A percentile compares a stretch with the other conserved stretches of the same genome.
Evolutionary conservation across 2,888 invertebrate genomes (phyloP).

Genomic region (Scaptomyza caliginosa): DNA sequence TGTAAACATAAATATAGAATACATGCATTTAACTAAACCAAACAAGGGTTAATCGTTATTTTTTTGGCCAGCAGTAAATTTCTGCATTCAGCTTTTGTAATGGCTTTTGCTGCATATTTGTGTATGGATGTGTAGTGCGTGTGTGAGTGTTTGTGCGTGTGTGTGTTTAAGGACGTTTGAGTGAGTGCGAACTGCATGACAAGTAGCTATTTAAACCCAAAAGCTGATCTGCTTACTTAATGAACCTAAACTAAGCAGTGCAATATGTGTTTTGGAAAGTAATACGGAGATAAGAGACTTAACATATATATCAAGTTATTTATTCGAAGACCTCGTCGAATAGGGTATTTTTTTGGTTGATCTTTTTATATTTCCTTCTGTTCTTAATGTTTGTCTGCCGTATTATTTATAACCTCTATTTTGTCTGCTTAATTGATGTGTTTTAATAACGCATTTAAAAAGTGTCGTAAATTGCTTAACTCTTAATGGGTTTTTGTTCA

Average conservation of each 20-base stretch:
- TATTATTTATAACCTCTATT: slow-evolving; percentile 53
- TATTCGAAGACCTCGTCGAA: background rate
- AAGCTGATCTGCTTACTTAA: background rate
- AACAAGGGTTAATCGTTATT: background rate
- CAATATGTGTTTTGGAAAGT: no score
- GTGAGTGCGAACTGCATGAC: slow-evolving; percentile 42
- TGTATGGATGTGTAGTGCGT: background rate
- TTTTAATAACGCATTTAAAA: slow-evolving; percentile 76
- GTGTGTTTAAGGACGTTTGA: slow-evolving; percentile 11
- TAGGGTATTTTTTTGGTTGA: slow-evolving; percentile 10
- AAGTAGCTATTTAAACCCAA: slow-evolving; percentile 35
- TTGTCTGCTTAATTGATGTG: slow-evolving; percentile 59
- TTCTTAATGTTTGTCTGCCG: slow-evolving; percentile 14
- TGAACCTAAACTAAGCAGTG: slow-evolving; percentile 1
- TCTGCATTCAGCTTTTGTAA: slow-evolving; percentile 60
- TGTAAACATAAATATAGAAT: no score
- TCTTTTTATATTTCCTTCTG: background rate
- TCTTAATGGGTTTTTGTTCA: slow-evolving; percentile 60
- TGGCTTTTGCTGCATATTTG: slow-evolving; percentile 27
- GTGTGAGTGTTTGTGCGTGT: slow-evolving; percentile 1
- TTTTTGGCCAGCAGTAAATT: slow-evolving; percentile 52
- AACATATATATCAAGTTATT: no score
- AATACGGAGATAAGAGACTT: no score
- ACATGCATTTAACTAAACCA: no score
- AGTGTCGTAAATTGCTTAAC: slow-evolving; percentile 70